Evolutionary conservation across 2,888 invertebrate species (phyloP), one percentile per base, ranked within the genome.

Genomic region (Caradrina kadenii): DNA sequence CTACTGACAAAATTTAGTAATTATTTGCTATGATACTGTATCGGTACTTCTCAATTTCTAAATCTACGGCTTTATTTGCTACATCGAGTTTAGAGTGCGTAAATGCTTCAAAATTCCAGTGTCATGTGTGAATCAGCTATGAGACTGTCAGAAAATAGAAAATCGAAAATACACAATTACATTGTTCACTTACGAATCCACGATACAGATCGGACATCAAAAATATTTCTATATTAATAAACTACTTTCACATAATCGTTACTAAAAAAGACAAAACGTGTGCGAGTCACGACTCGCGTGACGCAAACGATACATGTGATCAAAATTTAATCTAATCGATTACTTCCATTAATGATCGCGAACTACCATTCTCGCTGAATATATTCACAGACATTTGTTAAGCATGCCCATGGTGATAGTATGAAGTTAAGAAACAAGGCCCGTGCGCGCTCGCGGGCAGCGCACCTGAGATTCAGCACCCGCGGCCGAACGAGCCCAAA

Each of bases 121-220:
- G 91, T 91, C 87, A 89, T 89, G 87, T 88, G 91, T 89, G 91
- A 91, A 82, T 85, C 89, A 89, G 93, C 88, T 87, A 91, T 86
- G 88, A 90, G 88, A 92, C 90, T 88, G 85, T 92, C 90, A 83
- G 91, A 90, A 92, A 92, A 92, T 92, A 93, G 92, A 90, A 89
- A 91, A 89, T 91, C 87, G 88, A 90, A 92, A 93, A 91, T 91
- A 93, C 91, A 92, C 89, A 91, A 90, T 88, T 89, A 92, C 92
- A 91, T 92, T 87, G 89, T 89, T 89, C 91, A 89, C 89, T 89
- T 89, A 93, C 87, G 89, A 91, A 91, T 92, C 88, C 91, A 94
- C 94, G 94, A 94, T 94, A 94, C 94, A 94, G 94, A 92, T 90
- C 89, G 89, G 92, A 95, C 94, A 94, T 94, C 94, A 92, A 94